phyloP scores from a whole-genome alignment of 1,140 invertebrate species.

The Drosophila lacertosa region DNA sequence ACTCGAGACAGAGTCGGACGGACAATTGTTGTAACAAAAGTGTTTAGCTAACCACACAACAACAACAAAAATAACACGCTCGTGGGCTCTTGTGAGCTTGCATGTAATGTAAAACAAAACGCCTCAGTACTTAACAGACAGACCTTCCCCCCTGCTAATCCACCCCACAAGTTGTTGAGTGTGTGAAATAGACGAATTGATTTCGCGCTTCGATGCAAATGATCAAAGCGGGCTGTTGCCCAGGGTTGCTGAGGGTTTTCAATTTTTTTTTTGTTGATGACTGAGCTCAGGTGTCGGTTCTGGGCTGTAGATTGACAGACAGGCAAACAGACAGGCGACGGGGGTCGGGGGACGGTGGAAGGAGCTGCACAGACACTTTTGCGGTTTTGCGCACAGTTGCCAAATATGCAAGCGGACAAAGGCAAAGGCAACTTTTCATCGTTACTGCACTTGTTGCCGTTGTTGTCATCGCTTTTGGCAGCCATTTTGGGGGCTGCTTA shows the following conservation, averaged over 20 bases:
- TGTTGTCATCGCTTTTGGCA: slow-evolving; percentile 16
- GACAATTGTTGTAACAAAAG: slow-evolving; percentile 43
- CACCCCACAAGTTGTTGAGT: slow-evolving; percentile 12
- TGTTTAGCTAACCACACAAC: slow-evolving; percentile 56
- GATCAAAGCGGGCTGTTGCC: slow-evolving; percentile 63
- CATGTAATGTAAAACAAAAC: slow-evolving; percentile 73
- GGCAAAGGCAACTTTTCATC: neutral
- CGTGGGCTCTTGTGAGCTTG: slow-evolving; percentile 52
- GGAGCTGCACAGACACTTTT: slow-evolving; percentile 37
- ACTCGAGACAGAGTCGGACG: slow-evolving; percentile 17
- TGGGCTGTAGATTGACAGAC: slow-evolving; percentile 26
- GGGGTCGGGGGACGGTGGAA: neutral
- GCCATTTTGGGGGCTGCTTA: slow-evolving; percentile 30
- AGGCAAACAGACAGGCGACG: slow-evolving; percentile 5
- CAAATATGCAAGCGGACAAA: slow-evolving; percentile 17
- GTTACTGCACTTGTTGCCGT: neutral
- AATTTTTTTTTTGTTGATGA: slow-evolving; percentile 13
- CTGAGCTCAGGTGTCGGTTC: slow-evolving; percentile 60
- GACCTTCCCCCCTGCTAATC: neutral
- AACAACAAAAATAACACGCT: too few relatives aligned
- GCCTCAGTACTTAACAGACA: slow-evolving; percentile 35
- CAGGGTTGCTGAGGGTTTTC: slow-evolving; percentile 12
- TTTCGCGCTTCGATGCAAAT: slow-evolving; percentile 76
- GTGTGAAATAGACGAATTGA: slow-evolving; percentile 76
- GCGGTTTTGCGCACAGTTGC: slow-evolving; percentile 48